Percentiles rank a stretch among this genome's conserved stretches.
Conservation (phyloP, 1,140 invertebrate genomes). For the Nymphalis io region DNA sequence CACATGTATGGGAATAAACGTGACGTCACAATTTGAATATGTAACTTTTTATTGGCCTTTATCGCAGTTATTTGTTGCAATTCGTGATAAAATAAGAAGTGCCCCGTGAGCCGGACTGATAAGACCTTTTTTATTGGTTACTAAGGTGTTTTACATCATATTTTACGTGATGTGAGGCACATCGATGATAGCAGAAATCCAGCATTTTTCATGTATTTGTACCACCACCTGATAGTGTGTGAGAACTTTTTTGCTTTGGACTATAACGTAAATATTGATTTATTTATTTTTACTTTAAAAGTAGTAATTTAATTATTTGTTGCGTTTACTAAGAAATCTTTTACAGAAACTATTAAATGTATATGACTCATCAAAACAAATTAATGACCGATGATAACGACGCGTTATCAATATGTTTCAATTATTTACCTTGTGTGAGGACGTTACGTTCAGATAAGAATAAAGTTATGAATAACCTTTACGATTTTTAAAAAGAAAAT, state of each 20-base stretch:
- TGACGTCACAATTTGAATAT: slow-evolving; percentile 55
- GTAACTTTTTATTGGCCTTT: slow-evolving; percentile 56
- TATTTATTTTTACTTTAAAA: too few species aligned
- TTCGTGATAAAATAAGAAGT: slow-evolving; percentile 64
- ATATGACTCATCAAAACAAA: slow-evolving; percentile 12
- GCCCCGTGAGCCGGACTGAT: slow-evolving; percentile 48
- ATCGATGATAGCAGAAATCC: neutral
- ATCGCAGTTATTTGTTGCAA: slow-evolving; percentile 62
- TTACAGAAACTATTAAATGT: neutral
- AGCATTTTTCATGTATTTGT: too few species aligned
- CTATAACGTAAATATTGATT: too few species aligned
- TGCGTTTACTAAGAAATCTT: neutral
- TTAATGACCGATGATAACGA: slow-evolving; percentile 1
- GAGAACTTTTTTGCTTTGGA: too few species aligned
- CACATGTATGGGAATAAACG: neutral
- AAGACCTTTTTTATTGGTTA: slow-evolving; percentile 49
- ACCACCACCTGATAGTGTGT: too few species aligned
- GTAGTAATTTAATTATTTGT: too few species aligned
- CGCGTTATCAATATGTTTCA: neutral
- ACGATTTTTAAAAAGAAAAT: neutral
- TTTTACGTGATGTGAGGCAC: slow-evolving; percentile 19
- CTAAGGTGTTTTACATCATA: slow-evolving; percentile 36
- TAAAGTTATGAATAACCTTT: neutral
- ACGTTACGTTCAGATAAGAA: neutral
- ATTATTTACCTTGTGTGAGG: slow-evolving; percentile 12